Conservation (phyloP, 30 jellyfish, hydroid and myxozoan species). For the Turritopsis dohrnii region DNA sequence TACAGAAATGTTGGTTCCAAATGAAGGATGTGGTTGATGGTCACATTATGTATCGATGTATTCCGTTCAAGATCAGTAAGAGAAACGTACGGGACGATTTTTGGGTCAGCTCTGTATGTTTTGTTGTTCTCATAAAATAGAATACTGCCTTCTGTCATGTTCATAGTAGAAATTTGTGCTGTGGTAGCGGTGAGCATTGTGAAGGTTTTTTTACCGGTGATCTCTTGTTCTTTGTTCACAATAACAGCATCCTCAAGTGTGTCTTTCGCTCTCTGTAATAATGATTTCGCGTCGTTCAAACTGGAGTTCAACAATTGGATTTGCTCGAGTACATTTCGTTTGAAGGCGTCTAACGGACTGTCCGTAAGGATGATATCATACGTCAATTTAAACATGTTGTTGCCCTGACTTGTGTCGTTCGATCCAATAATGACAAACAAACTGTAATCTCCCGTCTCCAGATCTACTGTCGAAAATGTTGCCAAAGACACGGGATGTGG, state of each 20-base stretch:
- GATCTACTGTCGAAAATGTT: conserved; percentile 25
- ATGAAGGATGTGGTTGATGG: conserved; percentile 20
- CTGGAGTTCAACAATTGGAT: not conserved
- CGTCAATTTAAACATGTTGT: conserved; percentile 36
- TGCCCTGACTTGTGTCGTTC: conserved; percentile 24
- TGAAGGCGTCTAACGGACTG: conserved; percentile 48
- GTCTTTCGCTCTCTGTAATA: conserved; percentile 1
- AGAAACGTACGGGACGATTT: not conserved
- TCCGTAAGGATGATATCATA: conserved; percentile 32
- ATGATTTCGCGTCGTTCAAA: not conserved
- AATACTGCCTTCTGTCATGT: conserved; percentile 30
- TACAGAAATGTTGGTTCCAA: conserved; percentile 7
- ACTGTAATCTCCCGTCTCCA: conserved; percentile 12
- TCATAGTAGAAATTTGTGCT: not conserved
- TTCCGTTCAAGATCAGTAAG: conserved; percentile 13
- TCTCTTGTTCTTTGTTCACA: conserved; percentile 9
- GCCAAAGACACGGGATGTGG: conserved; percentile 59
- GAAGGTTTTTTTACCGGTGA: conserved; percentile 29
- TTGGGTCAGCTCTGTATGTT: conserved; percentile 20
- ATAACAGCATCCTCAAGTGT: conserved; percentile 33
- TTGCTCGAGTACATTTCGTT: conserved; percentile 21
- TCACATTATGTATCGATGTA: not conserved
- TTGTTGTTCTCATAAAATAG: not conserved
- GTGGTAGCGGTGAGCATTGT: not conserved
- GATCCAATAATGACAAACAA: conserved; percentile 59